These are phyloP conservation scores for Episyrphus balteatus DNA, from an alignment of 1,140 invertebrate species.

Conservation along the genomic window DNA sequence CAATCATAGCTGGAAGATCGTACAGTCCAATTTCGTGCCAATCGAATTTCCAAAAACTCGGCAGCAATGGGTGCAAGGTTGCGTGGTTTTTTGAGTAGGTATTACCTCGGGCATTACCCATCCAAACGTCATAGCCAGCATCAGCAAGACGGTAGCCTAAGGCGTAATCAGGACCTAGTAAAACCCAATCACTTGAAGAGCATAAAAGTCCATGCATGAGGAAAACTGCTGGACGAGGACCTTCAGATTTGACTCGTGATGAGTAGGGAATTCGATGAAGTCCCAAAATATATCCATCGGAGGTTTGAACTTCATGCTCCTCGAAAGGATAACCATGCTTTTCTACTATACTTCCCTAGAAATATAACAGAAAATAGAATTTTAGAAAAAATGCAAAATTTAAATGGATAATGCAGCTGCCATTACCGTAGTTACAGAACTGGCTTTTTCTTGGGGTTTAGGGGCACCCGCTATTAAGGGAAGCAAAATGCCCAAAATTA, in stretches of 20 bases:
- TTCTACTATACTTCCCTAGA: no score
- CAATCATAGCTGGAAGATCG: slow-evolving; percentile 46
- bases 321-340: slow-evolving; percentile 44
- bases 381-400: no score
- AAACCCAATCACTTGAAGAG: slow-evolving; percentile 53
- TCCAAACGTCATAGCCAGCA: slow-evolving; percentile 54
- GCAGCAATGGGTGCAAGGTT: slow-evolving; percentile 18
- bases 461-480: slow-evolving; percentile 17
- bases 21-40: slow-evolving; percentile 51
- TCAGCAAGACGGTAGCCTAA: slow-evolving; percentile 51
- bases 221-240: slow-evolving; percentile 19
- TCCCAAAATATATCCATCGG: slow-evolving; percentile 41
- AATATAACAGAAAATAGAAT: no score
- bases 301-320: slow-evolving; percentile 32
- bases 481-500: no score
- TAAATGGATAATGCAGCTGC: no score
- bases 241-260: slow-evolving; percentile 1
- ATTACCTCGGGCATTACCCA: slow-evolving; percentile 55
- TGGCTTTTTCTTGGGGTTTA: no score
- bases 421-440: no score
- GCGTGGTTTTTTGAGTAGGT: slow-evolving; percentile 45
- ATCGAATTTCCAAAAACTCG: slow-evolving; percentile 29
- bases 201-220: slow-evolving; percentile 56
- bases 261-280: slow-evolving; percentile 38
- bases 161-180: slow-evolving; percentile 50